Base-by-base conservation (phyloP, 2,888 invertebrate genomes). In the Ptilodon capucinus region DNA sequence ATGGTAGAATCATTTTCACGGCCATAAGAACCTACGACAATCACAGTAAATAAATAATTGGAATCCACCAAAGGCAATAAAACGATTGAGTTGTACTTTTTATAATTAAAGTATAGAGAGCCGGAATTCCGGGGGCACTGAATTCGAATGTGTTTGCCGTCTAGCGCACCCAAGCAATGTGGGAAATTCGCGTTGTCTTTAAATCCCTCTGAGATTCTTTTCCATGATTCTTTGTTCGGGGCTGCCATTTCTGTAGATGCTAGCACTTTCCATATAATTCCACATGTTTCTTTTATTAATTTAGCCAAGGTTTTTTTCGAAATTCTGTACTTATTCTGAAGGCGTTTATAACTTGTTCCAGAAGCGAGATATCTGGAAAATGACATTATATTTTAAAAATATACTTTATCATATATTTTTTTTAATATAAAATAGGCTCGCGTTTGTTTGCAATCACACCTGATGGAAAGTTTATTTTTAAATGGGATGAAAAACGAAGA, bases 1-100 rank as follows among this genome's bases (percentile, higher is more conserved):
- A 54, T 48, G 8, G 47, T 44, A 44, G 46, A 52, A 48, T 53
- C 56, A 42, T 34, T 42, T 48, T 51, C 48, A 34, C 40, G 36
- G 30, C 48, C 53, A n/a, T 48, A 51, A 40, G 53, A 39, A 42
- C 51, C 50, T 28, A 64, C 51, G 40, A 61, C 60, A 46, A 63
- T 52, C n/a, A 39, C 45, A 50, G 48, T 51, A 41, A 64, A 64
- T 46, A 43, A 54, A 47, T 55, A 64, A 44, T 53, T 42, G 13
- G 46, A 44, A 47, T 54, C 53, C 39, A 50, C 49, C 21, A 54
- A 47, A 43, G 54, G 54, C 43, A 59, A 43, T 44, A 54, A 54
- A 46, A 54, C 50, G 46, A 54, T 46, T 7, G 32, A 32, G 11
- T 32, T 7, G 11, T 32, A 32, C 32, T 32, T 11, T 11, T 32